Base-by-base conservation (phyloP, 1,140 invertebrate genomes). In the Octopus sinensis region DNA sequence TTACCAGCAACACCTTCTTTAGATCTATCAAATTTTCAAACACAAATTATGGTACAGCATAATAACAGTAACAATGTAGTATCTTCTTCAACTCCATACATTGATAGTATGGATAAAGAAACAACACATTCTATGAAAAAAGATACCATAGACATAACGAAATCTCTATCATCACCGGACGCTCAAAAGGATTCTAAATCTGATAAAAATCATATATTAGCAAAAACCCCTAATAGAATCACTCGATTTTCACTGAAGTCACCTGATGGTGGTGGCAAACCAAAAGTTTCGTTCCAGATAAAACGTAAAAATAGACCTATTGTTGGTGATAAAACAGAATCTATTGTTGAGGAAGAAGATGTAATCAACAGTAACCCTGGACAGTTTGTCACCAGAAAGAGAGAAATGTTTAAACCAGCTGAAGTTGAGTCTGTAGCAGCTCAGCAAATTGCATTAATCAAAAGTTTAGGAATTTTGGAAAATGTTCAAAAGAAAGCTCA, bases 231-330 rank as follows among this genome's bases (percentile, higher is more conserved):
- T 9, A 43, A 13, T 6, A 51, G 76, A 77, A 9, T 77, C 52
- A 77, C 52, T 43, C 76, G 76, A n/a, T 77, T 77, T 77, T 51
- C 43, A 77, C 76, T 77, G 6, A 77, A 77, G 43, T 77, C 76
- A 77, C 52, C 76, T 43, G 76, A 77, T 51, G 52, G 52, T 77
- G 76, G 76, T 30, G 76, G 76, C 5, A 77, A 77, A 43, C 76
- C 76, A 5, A 77, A 77, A 77, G 76, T 77, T 52, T 77, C 76
- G 52, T 77, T 77, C 76, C 76, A 77, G 43, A 77, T 77, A 6
- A 77, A 77, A 77, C 76, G 76, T 51, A 77, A 52, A 77, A 77
- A 77, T 53, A 17, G 76, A 6, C 76, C 76, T 6, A 77, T 77
- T 51, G 76, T 77, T 77, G 76, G 76, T 43, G 76, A 77, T 51